Evolutionary conservation across 2,888 invertebrate species (phyloP), one percentile per base, ranked within the genome.

Genomic region (Cerceris ruficornis): DNA sequence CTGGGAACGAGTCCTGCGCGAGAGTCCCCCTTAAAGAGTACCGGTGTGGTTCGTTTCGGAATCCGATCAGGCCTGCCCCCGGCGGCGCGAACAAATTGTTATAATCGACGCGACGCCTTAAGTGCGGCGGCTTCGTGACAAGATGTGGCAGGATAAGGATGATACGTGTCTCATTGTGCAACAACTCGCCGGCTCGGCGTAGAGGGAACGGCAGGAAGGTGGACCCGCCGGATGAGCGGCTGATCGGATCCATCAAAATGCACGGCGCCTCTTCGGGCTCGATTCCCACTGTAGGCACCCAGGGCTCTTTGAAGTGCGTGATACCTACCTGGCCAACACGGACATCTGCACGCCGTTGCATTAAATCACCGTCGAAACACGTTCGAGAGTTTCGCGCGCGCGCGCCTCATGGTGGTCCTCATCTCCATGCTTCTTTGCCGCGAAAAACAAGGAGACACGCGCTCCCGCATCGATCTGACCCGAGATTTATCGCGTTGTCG

Each of bases 71-170:
- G 67, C 77, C 46, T 82, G 83, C 86, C 72, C 80, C 73, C 76
- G 76, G 70, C 78, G 79, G 77, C 69, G 78, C 80, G 73, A 86
- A 85, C 85, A 87, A 88, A 88, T 88, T 86, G 84, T 88, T 88
- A 88, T 86, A 88, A 88, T 88, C 88, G 86, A 80, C 88, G 81
- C 83, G 81, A 82, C 80, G 80, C 76, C 76, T 81, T 87, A 84
- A 84, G 78, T 86, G 86, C 87, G 81, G 76, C 81, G 86, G 93
- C 93, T 80, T 93, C 94, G 94, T 93, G 93, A 86, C 93, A 93
- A 83, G 93, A 93, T 83, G 93, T 89, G 71, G 89, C 89, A 79
- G 87, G 91, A 90, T 90, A 90, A 90, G 87, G 86, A 85, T 87
- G 90, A 90, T 89, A 85, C 89, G 90, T 89, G 91, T 90, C 88